These are phyloP conservation scores for Hoplostethus atlanticus DNA, from an alignment of 2,797 vertebrate species.

Conservation along the genomic window DNA sequence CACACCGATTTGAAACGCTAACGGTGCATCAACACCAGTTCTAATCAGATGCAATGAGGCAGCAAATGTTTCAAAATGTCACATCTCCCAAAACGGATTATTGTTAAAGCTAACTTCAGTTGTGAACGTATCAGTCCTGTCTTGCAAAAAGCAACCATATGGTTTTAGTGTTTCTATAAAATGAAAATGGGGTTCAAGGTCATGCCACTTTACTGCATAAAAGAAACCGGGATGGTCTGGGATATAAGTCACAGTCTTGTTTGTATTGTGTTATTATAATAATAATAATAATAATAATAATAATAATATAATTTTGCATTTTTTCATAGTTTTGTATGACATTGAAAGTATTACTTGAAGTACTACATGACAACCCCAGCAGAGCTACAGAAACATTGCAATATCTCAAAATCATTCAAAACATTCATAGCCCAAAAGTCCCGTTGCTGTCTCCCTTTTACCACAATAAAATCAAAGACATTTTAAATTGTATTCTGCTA, in stretches of 20 bases:
- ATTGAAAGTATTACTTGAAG: too few species aligned
- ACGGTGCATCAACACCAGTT: slow-evolving; percentile 46
- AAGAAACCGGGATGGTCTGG: neutral
- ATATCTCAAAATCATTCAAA: too few species aligned
- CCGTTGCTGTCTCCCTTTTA: too few species aligned
- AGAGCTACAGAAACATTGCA: too few species aligned
- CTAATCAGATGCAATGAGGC: slow-evolving; percentile 65
- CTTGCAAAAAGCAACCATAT: slow-evolving; percentile 13
- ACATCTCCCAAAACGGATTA: slow-evolving; percentile 49
- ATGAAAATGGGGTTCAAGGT: neutral
- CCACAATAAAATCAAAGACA: too few species aligned
- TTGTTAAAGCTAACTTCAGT: slow-evolving; percentile 29
- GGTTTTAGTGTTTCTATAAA: slow-evolving; percentile 14
- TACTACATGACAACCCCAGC: too few species aligned
- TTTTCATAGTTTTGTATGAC: too few species aligned
- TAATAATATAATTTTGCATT: too few species aligned
- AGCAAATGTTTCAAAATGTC: slow-evolving; percentile 65
- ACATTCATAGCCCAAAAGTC: too few species aligned
- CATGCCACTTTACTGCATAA: neutral
- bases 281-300: too few species aligned
- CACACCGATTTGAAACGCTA: slow-evolving; percentile 36
- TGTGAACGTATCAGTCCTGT: slow-evolving; percentile 27
- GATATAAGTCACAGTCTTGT: neutral
- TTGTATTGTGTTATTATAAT: neutral
- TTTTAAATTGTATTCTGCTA: too few species aligned